Evolutionary conservation across 2,888 invertebrate species (phyloP), one percentile per base, ranked within the genome.

Genomic region (Phengaris alcon): DNA sequence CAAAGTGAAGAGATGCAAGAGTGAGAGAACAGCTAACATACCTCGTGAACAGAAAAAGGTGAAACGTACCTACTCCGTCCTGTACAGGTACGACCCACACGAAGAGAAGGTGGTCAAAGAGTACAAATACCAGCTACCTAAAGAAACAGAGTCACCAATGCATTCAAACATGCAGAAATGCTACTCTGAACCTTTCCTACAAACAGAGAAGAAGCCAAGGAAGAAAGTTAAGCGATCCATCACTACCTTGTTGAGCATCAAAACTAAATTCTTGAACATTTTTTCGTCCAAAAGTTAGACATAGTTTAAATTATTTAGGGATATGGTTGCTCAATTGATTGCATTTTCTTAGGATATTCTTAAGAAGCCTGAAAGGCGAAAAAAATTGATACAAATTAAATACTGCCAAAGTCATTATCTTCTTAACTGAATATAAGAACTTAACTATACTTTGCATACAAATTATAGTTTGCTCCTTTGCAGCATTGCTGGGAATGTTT

Each of bases 181-280:
- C 0, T 82, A 85, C 75, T 93, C 93, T 0, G 93, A 93, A 77
- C 93, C 93, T 0, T 92, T 90, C 81, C 79, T 93, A 76, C 85
- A 88, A 72, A 84, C 86, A 0, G 91, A 91, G 74, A 84, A 82
- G 12, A 80, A 82, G n/a, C 87, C 89, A 0, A 93, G 92, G 86
- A 93, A 92, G 84, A 93, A 93, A 80, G 93, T 87, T 6, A 93
- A 93, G 85, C 86, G 93, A 74, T 93, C 93, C 2, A 90, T 93
- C 80, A 93, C 93, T 2, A 91, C 93, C 0, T 82, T 93, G 6
- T 81, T 93, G 59, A 93, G 88, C 80, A 93, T 93, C 80, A 93
- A 93, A 82, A 89, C 93, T 0, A 93, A 93, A 77, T 88, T 93
- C 82, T 84, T 93, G 74, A 93, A 93, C 80, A 93, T 93, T 75